Evolutionary conservation across 1,140 invertebrate species (phyloP), one percentile per base, ranked within the genome.

Genomic region (Gonatopus flavifemur): DNA sequence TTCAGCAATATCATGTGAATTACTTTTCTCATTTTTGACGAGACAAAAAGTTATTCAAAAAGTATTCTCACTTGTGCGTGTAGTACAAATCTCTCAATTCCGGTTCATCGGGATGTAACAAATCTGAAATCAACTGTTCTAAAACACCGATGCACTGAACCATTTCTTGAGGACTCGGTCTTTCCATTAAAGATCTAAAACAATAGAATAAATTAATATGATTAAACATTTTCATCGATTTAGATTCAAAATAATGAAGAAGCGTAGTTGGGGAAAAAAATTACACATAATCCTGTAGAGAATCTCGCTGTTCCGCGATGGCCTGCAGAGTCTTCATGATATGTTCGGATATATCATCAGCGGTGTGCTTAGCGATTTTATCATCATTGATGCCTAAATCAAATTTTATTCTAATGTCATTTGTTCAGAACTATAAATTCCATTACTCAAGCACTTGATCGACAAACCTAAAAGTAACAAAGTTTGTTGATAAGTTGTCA

Each of bases 71-170:
- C n/a, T n/a, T n/a, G n/a, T n/a, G n/a, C n/a, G n/a, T n/a, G n/a
- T n/a, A 28, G 4, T 71, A 66, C 28, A 85, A 66, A 59, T 84
- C 83, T 0, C 59, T 47, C 32, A 83, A 62, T 28, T 83, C 79
- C 16, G 78, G 74, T 47, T 69, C 73, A 2, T 73, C 67, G 8
- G 77, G 66, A 44, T 80, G 68, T 3, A 83, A 66, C 20, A 84
- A 54, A 59, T 84, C 82, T 6, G 70, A 74, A 1, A 81, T 58
- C 49, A 84, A 54, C 49, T 80, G 77, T 62, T 83, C 80, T 18
- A 84, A 62, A 16, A 83, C 64, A 2, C 83, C 77, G 9, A 64
- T 55, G 52, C 77, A 80, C 54, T 78, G 57, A 20, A 69, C 67
- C 38, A 69, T 65, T 53, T 73, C 70, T 50, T 67, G 64, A 22